A percentile compares a stretch with the other conserved stretches of the same genome.
These are phyloP conservation scores for Chymomyza costata DNA, from an alignment of 1,140 invertebrate genomes.

Conservation along the genomic window DNA sequence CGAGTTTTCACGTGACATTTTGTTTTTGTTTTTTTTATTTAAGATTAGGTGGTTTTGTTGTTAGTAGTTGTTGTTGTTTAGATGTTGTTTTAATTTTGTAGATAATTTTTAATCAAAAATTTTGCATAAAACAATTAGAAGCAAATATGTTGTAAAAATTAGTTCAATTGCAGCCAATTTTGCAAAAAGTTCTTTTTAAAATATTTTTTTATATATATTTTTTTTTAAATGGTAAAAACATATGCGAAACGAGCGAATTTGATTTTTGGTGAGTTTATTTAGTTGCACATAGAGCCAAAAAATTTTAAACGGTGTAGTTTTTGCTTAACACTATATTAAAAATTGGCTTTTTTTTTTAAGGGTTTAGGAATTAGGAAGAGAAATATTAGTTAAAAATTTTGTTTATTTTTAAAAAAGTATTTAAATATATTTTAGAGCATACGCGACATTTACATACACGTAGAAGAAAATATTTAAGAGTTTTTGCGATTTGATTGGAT, in stretches of 20 bases:
- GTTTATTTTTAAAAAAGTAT: constrained; percentile 18
- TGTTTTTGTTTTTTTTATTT: constrained; percentile 24
- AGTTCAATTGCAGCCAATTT: constrained; percentile 60
- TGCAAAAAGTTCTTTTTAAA: constrained; percentile 14
- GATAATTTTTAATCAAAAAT: constrained; percentile 46
- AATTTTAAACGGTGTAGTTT: constrained; percentile 41
- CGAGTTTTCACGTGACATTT: constrained; percentile 74
- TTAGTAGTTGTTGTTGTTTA: constrained; percentile 13
- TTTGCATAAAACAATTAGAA: constrained; percentile 69
- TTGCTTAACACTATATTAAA: too few relatives aligned
- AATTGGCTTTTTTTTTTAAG: constrained; percentile 52
- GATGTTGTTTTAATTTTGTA: constrained; percentile 22
- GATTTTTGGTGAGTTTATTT: constrained; percentile 53
- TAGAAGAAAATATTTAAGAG: neutral
- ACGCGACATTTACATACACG: constrained; percentile 37
- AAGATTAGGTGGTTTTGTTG: neutral
- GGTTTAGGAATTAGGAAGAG: constrained; percentile 45
- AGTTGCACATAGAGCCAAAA: constrained; percentile 72
- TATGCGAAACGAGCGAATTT: constrained; percentile 57
- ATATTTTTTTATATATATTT: constrained; percentile 20
- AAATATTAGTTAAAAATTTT: constrained; percentile 36
- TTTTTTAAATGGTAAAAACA: constrained; percentile 47
- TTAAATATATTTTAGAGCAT: constrained; percentile 20
- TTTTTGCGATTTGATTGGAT: neutral
- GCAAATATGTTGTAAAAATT: constrained; percentile 55